These are phyloP conservation scores for Cryptophagus acutangulus DNA, from an alignment of 2,888 invertebrate species.

Conservation along the genomic window DNA sequence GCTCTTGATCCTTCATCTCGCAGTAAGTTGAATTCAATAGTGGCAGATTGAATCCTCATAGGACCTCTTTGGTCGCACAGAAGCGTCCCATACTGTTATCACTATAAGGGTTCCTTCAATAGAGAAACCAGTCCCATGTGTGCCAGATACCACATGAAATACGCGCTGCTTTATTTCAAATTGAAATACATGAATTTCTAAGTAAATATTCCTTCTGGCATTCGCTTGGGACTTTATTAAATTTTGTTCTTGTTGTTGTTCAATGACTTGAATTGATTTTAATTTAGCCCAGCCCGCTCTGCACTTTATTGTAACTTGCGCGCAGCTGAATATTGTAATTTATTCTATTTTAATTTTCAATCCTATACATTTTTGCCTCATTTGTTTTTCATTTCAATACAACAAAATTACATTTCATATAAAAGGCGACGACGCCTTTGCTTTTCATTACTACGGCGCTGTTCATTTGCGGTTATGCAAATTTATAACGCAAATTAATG, in stretches of 20 bases:
- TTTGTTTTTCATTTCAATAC: no score
- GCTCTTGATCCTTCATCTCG: conserved; percentile 2
- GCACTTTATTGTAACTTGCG: background rate
- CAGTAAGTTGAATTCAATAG: conserved; percentile 1
- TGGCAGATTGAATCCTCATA: conserved; percentile 1
- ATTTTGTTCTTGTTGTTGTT: conserved; percentile 1
- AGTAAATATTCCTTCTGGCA: conserved; percentile 2
- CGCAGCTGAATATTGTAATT: background rate
- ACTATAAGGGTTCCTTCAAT: conserved; percentile 2
- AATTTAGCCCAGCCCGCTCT: no score
- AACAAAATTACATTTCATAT: no score
- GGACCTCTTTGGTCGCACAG: conserved; percentile 1
- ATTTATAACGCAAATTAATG: no score
- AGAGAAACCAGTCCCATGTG: conserved; percentile 1
- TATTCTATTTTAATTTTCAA: background rate
- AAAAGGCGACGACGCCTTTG: no score
- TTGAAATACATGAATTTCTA: conserved; percentile 1
- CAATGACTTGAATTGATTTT: conserved; percentile 1
- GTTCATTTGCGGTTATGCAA: no score
- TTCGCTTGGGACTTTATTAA: background rate
- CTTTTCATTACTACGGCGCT: no score
- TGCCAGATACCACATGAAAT: conserved; percentile 2
- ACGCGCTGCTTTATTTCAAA: background rate
- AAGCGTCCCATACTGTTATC: conserved; percentile 1
- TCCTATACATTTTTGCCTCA: background rate